A percentile compares a stretch with the other conserved stretches of the same genome.
Conservation (phyloP, 37 sponge, comb jelly and placozoan species). For the Hexactinellida sp. region DNA sequence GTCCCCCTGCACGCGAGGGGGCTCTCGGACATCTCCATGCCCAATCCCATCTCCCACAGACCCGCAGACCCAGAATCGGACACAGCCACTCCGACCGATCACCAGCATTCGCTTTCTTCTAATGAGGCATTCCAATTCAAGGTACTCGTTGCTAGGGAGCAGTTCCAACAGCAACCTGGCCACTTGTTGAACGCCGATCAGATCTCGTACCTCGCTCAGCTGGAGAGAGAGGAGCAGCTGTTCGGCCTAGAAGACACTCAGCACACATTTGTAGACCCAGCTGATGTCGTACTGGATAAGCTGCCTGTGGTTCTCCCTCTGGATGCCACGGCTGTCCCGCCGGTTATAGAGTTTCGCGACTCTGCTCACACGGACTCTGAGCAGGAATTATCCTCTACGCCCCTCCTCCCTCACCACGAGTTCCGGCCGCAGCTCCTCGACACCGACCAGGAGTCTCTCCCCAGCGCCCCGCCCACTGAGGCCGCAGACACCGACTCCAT, state of each 20-base stretch:
- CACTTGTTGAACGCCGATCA: background rate
- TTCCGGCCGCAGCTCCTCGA: background rate
- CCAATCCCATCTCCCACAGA: background rate
- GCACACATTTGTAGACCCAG: background rate
- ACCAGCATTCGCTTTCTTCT: constrained; percentile 5
- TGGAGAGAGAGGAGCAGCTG: background rate
- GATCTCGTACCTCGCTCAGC: background rate
- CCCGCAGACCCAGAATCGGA: background rate
- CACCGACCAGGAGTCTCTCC: background rate
- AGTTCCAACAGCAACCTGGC: background rate
- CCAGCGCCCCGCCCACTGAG: background rate
- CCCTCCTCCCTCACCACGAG: background rate
- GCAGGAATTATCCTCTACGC: background rate
- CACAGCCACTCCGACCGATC: background rate
- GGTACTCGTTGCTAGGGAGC: background rate
- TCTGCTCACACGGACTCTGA: background rate
- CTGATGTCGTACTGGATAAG: background rate
- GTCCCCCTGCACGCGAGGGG: background rate
- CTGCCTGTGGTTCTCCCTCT: background rate
- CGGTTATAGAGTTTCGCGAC: background rate
- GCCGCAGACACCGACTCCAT: background rate
- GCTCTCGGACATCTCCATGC: background rate
- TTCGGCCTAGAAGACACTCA: background rate
- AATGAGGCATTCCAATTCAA: background rate
- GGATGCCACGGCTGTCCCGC: background rate